Conservation (phyloP, 1,140 invertebrate genomes). For the Heliothis subflexa region DNA sequence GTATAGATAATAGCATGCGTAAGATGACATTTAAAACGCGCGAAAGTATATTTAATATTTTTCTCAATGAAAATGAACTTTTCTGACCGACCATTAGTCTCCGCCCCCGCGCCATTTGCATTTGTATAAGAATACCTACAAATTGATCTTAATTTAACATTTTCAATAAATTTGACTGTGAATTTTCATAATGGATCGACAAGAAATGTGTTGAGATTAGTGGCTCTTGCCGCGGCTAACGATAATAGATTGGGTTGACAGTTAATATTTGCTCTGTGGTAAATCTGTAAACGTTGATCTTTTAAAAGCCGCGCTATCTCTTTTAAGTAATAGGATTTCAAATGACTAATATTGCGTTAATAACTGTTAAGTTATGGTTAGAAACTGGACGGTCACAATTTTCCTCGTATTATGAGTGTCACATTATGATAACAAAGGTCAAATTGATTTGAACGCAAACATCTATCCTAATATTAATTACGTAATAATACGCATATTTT, state of each 20-base stretch:
- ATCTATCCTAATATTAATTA: not conserved
- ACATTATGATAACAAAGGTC: slow-evolving; percentile 47
- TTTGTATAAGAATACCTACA: slow-evolving; percentile 22
- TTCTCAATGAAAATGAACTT: slow-evolving; percentile 20
- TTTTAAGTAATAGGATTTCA: slow-evolving; percentile 5
- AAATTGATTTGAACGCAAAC: slow-evolving; percentile 45
- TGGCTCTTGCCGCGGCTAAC: not conserved
- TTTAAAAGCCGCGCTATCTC: slow-evolving; percentile 6
- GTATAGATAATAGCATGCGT: slow-evolving; percentile 62
- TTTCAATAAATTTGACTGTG: not conserved
- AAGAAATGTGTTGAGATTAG: not conserved
- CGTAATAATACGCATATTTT: slow-evolving; percentile 16
- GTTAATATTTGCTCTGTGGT: slow-evolving; percentile 1
- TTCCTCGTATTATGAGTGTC: not conserved
- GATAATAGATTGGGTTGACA: not conserved
- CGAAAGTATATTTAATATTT: slow-evolving; percentile 2
- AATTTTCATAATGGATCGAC: slow-evolving; percentile 1
- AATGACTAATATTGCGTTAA: not conserved
- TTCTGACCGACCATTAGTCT: slow-evolving; percentile 11
- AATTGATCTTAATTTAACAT: slow-evolving; percentile 14
- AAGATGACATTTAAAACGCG: slow-evolving; percentile 12
- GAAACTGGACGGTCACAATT: slow-evolving; percentile 29
- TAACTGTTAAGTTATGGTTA: not conserved
- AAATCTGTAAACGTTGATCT: not conserved
- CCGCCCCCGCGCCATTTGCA: slow-evolving; percentile 6